Percentiles rank a stretch among this genome's conserved stretches.
These are phyloP conservation scores for Andrena fulva DNA, from an alignment of 2,888 invertebrate species.

Conservation along the genomic window DNA sequence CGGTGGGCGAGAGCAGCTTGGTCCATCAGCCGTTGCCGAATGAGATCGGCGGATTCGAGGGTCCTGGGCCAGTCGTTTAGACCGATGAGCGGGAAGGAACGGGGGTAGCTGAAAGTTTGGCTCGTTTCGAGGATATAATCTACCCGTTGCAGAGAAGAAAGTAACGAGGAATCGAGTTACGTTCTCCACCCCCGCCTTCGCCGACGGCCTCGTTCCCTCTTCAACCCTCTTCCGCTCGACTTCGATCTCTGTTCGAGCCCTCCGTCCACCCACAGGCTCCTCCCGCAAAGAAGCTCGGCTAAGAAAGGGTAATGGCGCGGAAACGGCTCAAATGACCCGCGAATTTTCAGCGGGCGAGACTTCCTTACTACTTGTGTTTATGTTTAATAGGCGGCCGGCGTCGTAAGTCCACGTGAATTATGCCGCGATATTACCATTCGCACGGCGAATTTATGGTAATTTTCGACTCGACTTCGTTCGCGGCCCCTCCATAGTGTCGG, in stretches of 20 bases:
- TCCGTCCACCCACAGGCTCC: conserved; percentile 42
- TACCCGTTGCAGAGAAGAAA: conserved; percentile 66
- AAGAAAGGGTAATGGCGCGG: conserved; percentile 84
- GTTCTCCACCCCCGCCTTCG: conserved; percentile 45
- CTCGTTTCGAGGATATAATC: conserved; percentile 73
- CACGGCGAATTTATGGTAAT: conserved; percentile 76
- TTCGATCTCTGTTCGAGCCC: conserved; percentile 56
- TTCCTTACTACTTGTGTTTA: conserved; percentile 77
- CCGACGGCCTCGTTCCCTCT: conserved; percentile 34
- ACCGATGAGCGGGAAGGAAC: conserved; percentile 59
- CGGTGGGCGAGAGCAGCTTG: conserved; percentile 6
- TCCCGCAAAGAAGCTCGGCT: conserved; percentile 69
- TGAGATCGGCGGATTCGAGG: conserved; percentile 46
- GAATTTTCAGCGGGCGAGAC: conserved; percentile 78
- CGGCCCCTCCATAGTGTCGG: neutral
- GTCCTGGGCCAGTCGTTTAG: conserved; percentile 54
- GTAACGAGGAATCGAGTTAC: conserved; percentile 77
- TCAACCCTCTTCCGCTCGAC: conserved; percentile 55
- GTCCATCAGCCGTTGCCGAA: conserved; percentile 32
- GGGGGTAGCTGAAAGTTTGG: conserved; percentile 56
- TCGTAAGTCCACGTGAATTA: conserved; percentile 69
- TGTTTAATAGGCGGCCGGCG: conserved; percentile 75
- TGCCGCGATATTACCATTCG: conserved; percentile 71
- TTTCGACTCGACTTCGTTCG: conserved; percentile 43
- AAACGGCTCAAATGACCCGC: conserved; percentile 84